Base-by-base conservation (phyloP, 1,140 invertebrate species). In the Orchesella cincta region DNA sequence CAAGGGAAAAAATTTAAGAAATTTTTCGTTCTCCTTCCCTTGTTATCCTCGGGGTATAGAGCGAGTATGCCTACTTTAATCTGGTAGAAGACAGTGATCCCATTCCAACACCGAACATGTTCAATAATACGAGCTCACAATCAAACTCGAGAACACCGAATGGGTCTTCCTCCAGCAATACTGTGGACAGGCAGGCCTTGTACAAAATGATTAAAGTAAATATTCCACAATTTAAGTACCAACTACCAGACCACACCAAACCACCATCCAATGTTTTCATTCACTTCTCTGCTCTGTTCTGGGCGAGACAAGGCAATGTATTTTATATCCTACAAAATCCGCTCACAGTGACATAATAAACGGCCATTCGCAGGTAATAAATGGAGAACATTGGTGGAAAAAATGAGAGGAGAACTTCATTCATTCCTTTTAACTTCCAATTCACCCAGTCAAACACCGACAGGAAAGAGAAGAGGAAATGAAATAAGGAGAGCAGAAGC, bases 191-290 rank as follows among this genome's bases (percentile, higher is more conserved):
- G 39, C 79, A 80, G 12, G n/a, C 72, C 39, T 70, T 80, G 18
- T 80, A 80, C 76, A 80, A 80, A 76, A 74, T 80, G 76, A 80
- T 80, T 34, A 80, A 74, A 31, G 79, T 80, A 76, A 57, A 23
- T 26, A 16, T 14, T n/a, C n/a, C n/a, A n/a, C n/a, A n/a, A n/a
- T n/a, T n/a, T n/a, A n/a, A n/a, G n/a, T n/a, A n/a, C n/a, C n/a
- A n/a, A n/a, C n/a, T n/a, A n/a, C n/a, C n/a, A n/a, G n/a, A n/a
- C n/a, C n/a, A n/a, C n/a, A n/a, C n/a, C n/a, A n/a, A n/a, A n/a
- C n/a, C n/a, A n/a, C n/a, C n/a, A n/a, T n/a, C n/a, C n/a, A n/a
- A n/a, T n/a, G n/a, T n/a, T n/a, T n/a, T n/a, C n/a, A n/a, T n/a
- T n/a, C n/a, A n/a, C n/a, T n/a, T n/a, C n/a, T n/a, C n/a, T n/a